These are phyloP conservation scores for Vidua chalybeata DNA, from an alignment of 2,113 vertebrate species.

Conservation along the genomic window DNA sequence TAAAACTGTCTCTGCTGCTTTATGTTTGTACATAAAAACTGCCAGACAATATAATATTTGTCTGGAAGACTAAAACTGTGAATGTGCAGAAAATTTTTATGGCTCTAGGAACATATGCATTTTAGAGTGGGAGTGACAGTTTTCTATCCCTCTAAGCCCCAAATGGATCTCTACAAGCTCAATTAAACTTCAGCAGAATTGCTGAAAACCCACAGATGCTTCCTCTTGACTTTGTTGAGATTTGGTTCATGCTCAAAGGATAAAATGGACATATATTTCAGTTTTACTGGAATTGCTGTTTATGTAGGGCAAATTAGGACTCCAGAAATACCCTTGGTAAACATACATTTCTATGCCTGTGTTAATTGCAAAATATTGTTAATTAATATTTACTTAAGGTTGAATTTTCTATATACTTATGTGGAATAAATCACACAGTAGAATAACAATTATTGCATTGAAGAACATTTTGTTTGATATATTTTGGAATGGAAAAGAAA, in stretches of 20 bases:
- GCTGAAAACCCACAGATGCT: background rate
- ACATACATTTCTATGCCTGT: background rate
- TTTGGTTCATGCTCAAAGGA: background rate
- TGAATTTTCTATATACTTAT: background rate
- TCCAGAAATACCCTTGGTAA: background rate
- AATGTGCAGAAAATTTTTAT: background rate
- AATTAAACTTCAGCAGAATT: background rate
- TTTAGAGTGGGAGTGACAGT: background rate
- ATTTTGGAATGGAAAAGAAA: background rate
- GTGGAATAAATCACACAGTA: background rate
- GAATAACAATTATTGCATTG: background rate
- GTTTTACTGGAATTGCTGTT: background rate
- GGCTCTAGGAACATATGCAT: background rate
- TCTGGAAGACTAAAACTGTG: background rate
- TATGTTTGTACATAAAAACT: background rate
- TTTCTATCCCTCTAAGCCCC: background rate
- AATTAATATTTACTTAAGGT: background rate
- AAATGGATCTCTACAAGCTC: background rate
- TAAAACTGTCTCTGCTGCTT: background rate
- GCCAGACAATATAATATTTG: background rate
- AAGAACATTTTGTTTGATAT: background rate
- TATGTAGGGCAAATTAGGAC: background rate
- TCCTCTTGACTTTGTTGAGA: background rate
- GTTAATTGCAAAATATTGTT: background rate
- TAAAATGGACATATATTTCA: background rate